Evolutionary conservation across 2,888 invertebrate genomes (phyloP), one percentile per base, ranked within the genome.

Genomic region (Metellina segmentata): DNA sequence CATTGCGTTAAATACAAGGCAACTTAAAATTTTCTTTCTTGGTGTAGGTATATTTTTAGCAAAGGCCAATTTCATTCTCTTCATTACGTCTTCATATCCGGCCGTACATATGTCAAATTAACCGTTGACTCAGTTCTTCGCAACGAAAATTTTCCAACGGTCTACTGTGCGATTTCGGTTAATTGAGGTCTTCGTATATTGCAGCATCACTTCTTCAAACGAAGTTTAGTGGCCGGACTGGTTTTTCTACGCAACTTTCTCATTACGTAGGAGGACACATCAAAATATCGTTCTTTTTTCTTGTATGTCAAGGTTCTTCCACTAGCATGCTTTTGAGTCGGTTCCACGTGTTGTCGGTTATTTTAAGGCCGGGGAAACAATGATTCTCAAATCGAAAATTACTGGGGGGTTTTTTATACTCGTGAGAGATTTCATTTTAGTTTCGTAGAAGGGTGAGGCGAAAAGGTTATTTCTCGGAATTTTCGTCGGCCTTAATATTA

Each of bases 241-340:
- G 87, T 87, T 87, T 75, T 83, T 86, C 34, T 34, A 71, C 70
- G 72, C 69, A 77, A 71, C 51, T 87, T 71, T 78, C 71, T 51
- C 13, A 79, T 79, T 79, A 87, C 79, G 87, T 87, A 87, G 87
- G 87, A 51, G 79, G 87, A 20, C 79, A 72, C 71, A 61, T 34
- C 34, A 48, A 49, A 85, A 77, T 79, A 78, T 79, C 51, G 19
- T 16, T 53, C 61, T 49, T 48, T 7, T 71, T 53, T 85, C 19
- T 77, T 48, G 48, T 61, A 48, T 61, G 87, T 87, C 87, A 87
- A 87, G 87, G 87, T 0, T 79, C 51, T 79, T 72, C 48, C 34
- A 74, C 16, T 52, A 20, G 51, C 72, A 48, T 19, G 72, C 53
- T 85, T 16, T 70, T 70, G 48, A 70, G 49, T 79, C 11, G 4